These are phyloP conservation scores for Pachycephus smyrnensis DNA, from an alignment of 2,888 invertebrate genomes.

Conservation along the genomic window DNA sequence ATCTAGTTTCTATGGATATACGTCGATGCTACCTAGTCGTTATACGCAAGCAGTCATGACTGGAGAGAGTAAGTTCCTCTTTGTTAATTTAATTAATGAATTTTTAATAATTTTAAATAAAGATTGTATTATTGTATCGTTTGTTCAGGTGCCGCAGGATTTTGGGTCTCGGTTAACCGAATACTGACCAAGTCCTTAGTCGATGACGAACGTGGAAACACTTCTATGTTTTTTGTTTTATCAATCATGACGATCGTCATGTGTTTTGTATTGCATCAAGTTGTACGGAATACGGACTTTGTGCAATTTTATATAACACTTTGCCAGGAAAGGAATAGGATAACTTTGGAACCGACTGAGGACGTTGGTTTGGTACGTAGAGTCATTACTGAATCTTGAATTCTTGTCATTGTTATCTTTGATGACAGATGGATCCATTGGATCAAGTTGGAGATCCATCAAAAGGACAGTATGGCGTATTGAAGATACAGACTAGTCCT, in stretches of 20 bases:
- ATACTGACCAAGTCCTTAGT: slow-evolving; percentile 86
- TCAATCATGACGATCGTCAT: slow-evolving; percentile 81
- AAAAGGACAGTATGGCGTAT: slow-evolving; percentile 78
- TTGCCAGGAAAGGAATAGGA: slow-evolving; percentile 81
- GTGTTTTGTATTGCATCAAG: slow-evolving; percentile 83
- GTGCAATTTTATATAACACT: slow-evolving; percentile 85
- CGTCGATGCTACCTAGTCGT: slow-evolving; percentile 88
- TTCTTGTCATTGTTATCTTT: slow-evolving; percentile 18
- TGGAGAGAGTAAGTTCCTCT: slow-evolving; percentile 82
- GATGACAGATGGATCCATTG: slow-evolving; percentile 73
- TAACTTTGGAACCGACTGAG: slow-evolving; percentile 87
- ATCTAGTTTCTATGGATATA: slow-evolving; percentile 94
- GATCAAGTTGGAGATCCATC: slow-evolving; percentile 68
- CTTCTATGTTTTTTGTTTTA: slow-evolving; percentile 86
- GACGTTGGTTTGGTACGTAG: slow-evolving; percentile 80
- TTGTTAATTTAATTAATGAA: slow-evolving; percentile 7
- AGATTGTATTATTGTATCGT: neutral
- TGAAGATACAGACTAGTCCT: slow-evolving; percentile 81
- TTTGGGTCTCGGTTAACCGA: slow-evolving; percentile 87
- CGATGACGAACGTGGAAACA: slow-evolving; percentile 82
- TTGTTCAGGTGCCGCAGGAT: slow-evolving; percentile 82
- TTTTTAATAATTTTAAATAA: slow-evolving; percentile 13
- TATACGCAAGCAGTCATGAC: slow-evolving; percentile 97
- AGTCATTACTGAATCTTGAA: slow-evolving; percentile 19
- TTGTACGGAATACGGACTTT: slow-evolving; percentile 83